Base-by-base conservation (phyloP, 2,797 vertebrate genomes). In the Yasuhikotakia modesta region DNA sequence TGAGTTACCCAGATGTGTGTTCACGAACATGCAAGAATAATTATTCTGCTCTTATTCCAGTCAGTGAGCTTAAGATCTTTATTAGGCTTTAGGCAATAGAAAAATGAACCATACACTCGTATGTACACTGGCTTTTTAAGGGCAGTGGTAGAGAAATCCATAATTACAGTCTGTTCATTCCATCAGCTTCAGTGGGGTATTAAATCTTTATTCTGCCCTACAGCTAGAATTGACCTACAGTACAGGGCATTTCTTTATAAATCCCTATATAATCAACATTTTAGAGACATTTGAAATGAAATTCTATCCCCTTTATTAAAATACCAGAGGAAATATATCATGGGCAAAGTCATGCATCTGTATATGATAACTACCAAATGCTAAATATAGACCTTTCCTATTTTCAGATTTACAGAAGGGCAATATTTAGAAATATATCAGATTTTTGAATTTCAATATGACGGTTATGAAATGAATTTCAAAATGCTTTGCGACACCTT, bases 31-130 rank as follows among this genome's bases (percentile, higher is more conserved):
- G n/a, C 48, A n/a, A 52, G 13, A 73, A 58, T 24, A 60, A 58
- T 22, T 32, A 45, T 35, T 58, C 21, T 79, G 2, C 46, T 66
- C 61, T 69, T 17, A 66, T 58, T 22, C 22, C 27, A 43, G 43
- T 84, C 60, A 64, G 70, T 82, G 65, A 58, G 63, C 73, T 64
- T 73, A 79, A 80, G 57, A 82, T 81, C 68, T 87, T 87, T 87
- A 84, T 88, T 85, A 76, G 70, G 73, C 79, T 79, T 83, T 81
- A 77, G 80, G 53, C 55, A 80, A 74, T 74, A 82, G 52, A 81
- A 84, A 87, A 83, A 85, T 82, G 70, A 67, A 83, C 55, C 60
- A 79, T 80, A 78, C 79, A 84, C 68, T 80, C 61, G 57, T 81
- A 74, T 82, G 70, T 86, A 85, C 82, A 86, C 64, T 61, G 48